These are phyloP conservation scores for Smittia aterrima DNA, from an alignment of 2,888 invertebrate genomes.

Conservation along the genomic window DNA sequence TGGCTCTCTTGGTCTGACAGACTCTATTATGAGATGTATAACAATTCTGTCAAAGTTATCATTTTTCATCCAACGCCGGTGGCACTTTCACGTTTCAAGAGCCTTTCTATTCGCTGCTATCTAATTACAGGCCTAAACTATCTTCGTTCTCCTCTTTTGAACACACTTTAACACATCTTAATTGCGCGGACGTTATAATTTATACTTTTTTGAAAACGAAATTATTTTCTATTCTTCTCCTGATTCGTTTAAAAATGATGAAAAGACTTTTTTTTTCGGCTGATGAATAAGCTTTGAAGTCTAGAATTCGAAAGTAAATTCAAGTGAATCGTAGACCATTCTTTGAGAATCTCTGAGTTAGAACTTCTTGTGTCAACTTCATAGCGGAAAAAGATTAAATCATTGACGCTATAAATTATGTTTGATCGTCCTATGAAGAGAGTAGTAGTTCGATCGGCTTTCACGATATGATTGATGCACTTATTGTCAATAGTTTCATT, in stretches of 20 bases:
- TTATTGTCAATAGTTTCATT: not conserved
- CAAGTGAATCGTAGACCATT: too few species aligned
- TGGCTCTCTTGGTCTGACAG: not conserved
- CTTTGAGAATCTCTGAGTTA: too few species aligned
- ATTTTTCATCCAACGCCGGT: constrained; percentile 4
- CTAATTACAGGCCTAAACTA: not conserved
- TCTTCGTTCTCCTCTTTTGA: not conserved
- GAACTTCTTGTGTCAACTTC: too few species aligned
- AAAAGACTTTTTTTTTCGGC: too few species aligned
- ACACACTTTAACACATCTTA: not conserved
- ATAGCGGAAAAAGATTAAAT: too few species aligned
- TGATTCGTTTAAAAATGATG: too few species aligned
- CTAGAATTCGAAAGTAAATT: too few species aligned
- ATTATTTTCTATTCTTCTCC: too few species aligned
- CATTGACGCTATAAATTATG: not conserved
- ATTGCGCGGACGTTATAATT: not conserved
- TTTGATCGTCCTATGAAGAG: not conserved
- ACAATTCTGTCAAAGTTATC: constrained; percentile 11
- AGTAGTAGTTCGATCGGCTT: not conserved
- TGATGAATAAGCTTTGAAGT: too few species aligned
- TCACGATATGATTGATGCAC: not conserved
- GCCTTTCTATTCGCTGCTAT: not conserved
- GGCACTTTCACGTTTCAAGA: constrained; percentile 8
- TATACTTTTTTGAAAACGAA: too few species aligned
- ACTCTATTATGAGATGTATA: not conserved